These are phyloP conservation scores for Euphonia xanthogaster DNA, from an alignment of 2,797 vertebrate genomes.

Conservation along the genomic window DNA sequence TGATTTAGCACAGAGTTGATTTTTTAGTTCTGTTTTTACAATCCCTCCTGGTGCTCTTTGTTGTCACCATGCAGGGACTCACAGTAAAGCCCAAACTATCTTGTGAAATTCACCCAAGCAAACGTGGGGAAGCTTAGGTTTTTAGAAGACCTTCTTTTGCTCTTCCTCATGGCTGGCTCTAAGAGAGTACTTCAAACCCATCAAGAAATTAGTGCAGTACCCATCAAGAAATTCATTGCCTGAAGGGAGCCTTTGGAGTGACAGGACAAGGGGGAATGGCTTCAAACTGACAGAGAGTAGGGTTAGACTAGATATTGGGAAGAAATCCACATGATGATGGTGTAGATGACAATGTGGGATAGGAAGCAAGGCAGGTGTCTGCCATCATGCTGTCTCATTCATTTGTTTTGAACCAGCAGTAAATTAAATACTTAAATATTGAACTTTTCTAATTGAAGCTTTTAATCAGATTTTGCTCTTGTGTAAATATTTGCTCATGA, in stretches of 20 bases:
- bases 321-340: not conserved
- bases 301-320: not conserved
- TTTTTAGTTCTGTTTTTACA: not conserved
- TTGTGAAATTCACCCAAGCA: not conserved
- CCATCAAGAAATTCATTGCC: not conserved
- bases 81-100: not conserved
- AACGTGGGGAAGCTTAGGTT: accelerated
- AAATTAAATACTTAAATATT: not conserved
- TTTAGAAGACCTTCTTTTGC: not conserved
- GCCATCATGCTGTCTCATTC: not conserved
- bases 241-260: not conserved
- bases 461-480: not conserved
- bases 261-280: not conserved
- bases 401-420: not conserved
- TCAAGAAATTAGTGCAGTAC: not conserved
- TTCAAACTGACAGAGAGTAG: not conserved
- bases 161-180: not conserved
- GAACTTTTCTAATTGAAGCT: not conserved
- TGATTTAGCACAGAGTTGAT: not conserved
- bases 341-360: not conserved
- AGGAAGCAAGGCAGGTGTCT: not conserved
- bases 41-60: not conserved
- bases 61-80: not conserved
- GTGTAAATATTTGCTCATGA: not conserved
- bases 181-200: not conserved